A percentile compares a stretch with the other conserved stretches of the same genome.
phyloP scores from a whole-genome alignment of 2,113 vertebrate genomes.

The Melanotaenia duboulayi region DNA sequence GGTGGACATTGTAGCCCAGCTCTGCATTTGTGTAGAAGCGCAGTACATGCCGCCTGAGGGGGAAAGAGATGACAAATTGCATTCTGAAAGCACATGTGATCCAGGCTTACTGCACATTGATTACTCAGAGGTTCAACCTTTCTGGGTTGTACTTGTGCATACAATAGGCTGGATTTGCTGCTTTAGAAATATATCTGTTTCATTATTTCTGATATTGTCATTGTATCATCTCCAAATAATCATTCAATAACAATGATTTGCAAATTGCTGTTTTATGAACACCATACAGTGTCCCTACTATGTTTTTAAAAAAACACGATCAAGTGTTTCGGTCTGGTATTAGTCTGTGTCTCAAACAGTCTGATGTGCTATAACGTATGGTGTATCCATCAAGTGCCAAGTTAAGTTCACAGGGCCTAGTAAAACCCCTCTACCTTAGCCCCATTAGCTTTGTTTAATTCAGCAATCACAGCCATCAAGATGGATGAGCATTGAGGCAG shows the following conservation, averaged over 20 bases:
- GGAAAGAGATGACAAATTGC: not conserved
- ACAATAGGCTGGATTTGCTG: too few relatives aligned
- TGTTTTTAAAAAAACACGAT: too few relatives aligned
- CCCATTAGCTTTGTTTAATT: slow-evolving; percentile 76
- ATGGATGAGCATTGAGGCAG: slow-evolving; percentile 41
- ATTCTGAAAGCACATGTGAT: slow-evolving; percentile 7
- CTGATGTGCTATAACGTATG: slow-evolving; percentile 23
- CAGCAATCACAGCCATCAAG: slow-evolving; percentile 56
- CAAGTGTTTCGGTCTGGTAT: slow-evolving; percentile 23
- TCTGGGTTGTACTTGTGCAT: too few relatives aligned
- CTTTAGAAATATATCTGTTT: too few relatives aligned
- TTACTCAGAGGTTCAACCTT: too few relatives aligned
- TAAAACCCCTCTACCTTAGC: slow-evolving; percentile 43
- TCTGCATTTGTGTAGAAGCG: slow-evolving; percentile 78
- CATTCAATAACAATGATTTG: too few relatives aligned
- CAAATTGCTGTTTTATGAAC: too few relatives aligned
- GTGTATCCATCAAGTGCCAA: slow-evolving; percentile 20
- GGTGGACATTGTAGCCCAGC: slow-evolving; percentile 85
- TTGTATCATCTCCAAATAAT: too few relatives aligned
- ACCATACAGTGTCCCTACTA: too few relatives aligned
- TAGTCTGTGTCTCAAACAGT: slow-evolving; percentile 25
- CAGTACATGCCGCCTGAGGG: slow-evolving; percentile 86
- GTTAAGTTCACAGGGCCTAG: slow-evolving; percentile 44
- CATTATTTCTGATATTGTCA: too few relatives aligned
- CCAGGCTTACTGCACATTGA: not conserved